These are phyloP conservation scores for Sympetrum striolatum DNA, from an alignment of 2,888 invertebrate genomes.

Conservation along the genomic window DNA sequence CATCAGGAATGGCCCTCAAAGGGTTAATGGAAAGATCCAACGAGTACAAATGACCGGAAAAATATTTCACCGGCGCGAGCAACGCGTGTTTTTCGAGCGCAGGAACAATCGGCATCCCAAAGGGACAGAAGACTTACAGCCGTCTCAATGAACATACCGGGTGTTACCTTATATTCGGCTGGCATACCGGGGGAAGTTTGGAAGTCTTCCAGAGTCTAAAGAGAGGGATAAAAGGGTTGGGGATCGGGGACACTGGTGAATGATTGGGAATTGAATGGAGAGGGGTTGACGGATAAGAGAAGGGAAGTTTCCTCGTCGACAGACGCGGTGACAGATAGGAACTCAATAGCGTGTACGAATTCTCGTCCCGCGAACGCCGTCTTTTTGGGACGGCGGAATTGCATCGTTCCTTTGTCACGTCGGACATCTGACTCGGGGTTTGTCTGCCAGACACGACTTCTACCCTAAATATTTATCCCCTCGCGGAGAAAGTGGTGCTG, in stretches of 20 bases:
- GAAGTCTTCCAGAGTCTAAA: neutral
- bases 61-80: neutral
- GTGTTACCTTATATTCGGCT: slow-evolving; percentile 22
- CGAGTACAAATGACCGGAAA: neutral
- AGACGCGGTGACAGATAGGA: slow-evolving; percentile 5
- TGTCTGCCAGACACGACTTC: neutral
- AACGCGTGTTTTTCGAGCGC: neutral
- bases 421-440: neutral
- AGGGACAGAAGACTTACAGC: neutral
- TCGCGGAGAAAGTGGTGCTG: neutral
- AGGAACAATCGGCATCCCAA: neutral
- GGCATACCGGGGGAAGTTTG: slow-evolving; percentile 16
- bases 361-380: neutral
- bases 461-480: neutral
- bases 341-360: slow-evolving; percentile 8
- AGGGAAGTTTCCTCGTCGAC: neutral
- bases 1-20: neutral
- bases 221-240: neutral
- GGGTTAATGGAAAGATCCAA: neutral
- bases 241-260: neutral
- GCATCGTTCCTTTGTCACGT: neutral
- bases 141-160: slow-evolving; percentile 30
- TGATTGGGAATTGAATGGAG: slow-evolving; percentile 13
- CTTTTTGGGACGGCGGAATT: neutral
- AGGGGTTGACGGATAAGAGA: neutral